These are phyloP conservation scores for Drosophila eugracilis DNA, from an alignment of 1,140 invertebrate species.

Conservation along the genomic window DNA sequence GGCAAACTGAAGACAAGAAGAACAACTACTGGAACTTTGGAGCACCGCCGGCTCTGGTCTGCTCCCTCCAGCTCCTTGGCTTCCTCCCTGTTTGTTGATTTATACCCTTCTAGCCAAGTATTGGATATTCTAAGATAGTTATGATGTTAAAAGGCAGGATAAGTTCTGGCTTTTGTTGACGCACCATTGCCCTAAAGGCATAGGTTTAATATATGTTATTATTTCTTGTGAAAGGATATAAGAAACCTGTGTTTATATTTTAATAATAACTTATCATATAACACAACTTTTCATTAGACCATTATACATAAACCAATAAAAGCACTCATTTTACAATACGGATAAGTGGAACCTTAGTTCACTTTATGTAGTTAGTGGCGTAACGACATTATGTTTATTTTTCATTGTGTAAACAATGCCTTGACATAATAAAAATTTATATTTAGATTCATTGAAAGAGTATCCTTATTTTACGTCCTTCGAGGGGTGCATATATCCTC, in stretches of 20 bases:
- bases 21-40: conserved; percentile 26
- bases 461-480: conserved; percentile 7
- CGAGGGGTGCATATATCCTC: conserved; percentile 9
- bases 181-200: not conserved
- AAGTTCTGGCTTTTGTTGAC: conserved; percentile 9
- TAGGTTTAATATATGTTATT: conserved; percentile 1
- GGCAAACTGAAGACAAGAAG: conserved; percentile 24
- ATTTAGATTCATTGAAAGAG: not conserved
- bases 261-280: no score
- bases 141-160: conserved; percentile 7
- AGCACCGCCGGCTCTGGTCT: conserved; percentile 5
- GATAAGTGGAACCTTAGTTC: not conserved
- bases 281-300: no score
- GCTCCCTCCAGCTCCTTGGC: not conserved
- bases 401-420: not conserved
- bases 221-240: conserved; percentile 2
- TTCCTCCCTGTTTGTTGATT: conserved; percentile 19
- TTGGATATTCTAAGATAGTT: conserved; percentile 29
- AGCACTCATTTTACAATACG: not conserved
- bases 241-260: not conserved
- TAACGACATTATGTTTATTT: not conserved
- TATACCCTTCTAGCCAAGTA: conserved; percentile 6
- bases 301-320: not conserved
- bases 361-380: not conserved
- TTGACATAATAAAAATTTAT: conserved; percentile 11